These are phyloP conservation scores for Microcebus griseorufus DNA, from an alignment of 2,113 vertebrate species.

Conservation along the genomic window DNA sequence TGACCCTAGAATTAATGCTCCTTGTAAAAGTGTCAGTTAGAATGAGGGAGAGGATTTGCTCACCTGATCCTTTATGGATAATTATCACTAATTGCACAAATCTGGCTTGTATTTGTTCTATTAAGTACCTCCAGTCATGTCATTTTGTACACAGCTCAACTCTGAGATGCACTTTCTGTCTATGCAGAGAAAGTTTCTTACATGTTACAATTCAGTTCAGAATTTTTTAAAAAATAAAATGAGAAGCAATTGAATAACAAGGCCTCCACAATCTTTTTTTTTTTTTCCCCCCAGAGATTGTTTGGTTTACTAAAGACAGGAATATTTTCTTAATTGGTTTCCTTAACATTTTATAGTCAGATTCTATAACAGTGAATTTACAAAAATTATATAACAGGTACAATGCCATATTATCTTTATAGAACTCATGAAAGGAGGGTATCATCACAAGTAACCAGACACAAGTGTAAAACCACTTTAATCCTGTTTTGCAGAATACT, in stretches of 20 bases:
- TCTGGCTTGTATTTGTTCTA: neutral
- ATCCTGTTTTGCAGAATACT: conserved; percentile 82
- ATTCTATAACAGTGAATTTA: neutral
- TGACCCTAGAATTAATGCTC: conserved; percentile 39
- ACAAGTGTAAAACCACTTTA: neutral
- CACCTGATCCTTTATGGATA: conserved; percentile 22
- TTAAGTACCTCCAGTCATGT: neutral
- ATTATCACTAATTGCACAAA: conserved; percentile 16
- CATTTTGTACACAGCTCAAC: neutral
- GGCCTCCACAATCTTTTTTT: neutral
- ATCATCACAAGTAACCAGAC: neutral
- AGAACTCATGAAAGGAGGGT: neutral
- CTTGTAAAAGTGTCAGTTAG: conserved; percentile 43
- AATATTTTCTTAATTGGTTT: neutral
- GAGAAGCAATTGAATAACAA: neutral
- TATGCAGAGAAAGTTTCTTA: neutral
- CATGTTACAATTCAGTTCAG: neutral
- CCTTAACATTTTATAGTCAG: conserved; percentile 5
- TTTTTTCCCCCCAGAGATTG: neutral
- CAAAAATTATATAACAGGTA: neutral
- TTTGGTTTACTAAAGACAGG: neutral
- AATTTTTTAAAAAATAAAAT: conserved; percentile 30
- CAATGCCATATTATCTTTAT: neutral
- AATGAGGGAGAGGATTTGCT: conserved; percentile 20
- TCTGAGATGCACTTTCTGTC: neutral